Evolutionary conservation across 2,797 vertebrate species (phyloP).

Genomic region (Platyrinchus mystaceus): DNA sequence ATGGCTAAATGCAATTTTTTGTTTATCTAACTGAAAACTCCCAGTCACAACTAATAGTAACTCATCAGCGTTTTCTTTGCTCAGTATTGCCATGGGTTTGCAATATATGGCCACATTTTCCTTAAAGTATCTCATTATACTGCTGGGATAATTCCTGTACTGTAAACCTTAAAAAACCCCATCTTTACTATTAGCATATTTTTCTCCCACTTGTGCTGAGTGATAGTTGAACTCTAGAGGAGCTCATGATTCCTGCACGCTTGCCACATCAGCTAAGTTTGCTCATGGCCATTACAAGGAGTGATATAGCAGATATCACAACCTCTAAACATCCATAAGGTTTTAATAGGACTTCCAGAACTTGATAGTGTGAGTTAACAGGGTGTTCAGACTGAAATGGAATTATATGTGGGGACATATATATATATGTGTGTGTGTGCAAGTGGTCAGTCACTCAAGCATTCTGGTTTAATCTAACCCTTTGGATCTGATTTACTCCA

Average conservation of each 20-base stretch:
- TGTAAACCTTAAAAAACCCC: neutral
- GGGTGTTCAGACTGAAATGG: neutral
- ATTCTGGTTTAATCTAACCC: neutral
- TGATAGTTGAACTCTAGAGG: neutral
- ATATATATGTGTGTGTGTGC: neutral
- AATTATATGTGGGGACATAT: neutral
- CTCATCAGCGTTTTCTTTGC: neutral
- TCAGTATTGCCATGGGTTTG: neutral
- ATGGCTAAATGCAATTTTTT: neutral
- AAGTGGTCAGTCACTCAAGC: neutral
- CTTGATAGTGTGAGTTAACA: neutral
- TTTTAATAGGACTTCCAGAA: neutral
- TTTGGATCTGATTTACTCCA: slow-evolving; percentile 2
- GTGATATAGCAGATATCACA: neutral
- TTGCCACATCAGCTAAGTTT: neutral
- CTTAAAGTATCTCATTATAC: neutral
- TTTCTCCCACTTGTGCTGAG: neutral
- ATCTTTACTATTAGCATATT: neutral
- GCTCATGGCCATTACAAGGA: neutral
- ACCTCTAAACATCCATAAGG: neutral
- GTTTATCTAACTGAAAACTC: neutral
- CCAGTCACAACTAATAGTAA: neutral
- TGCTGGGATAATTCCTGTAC: neutral
- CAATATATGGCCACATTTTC: neutral
- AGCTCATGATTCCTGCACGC: neutral